These are phyloP conservation scores for Herpailurus yagouaroundi DNA, from an alignment of 2,113 vertebrate genomes.

Conservation along the genomic window DNA sequence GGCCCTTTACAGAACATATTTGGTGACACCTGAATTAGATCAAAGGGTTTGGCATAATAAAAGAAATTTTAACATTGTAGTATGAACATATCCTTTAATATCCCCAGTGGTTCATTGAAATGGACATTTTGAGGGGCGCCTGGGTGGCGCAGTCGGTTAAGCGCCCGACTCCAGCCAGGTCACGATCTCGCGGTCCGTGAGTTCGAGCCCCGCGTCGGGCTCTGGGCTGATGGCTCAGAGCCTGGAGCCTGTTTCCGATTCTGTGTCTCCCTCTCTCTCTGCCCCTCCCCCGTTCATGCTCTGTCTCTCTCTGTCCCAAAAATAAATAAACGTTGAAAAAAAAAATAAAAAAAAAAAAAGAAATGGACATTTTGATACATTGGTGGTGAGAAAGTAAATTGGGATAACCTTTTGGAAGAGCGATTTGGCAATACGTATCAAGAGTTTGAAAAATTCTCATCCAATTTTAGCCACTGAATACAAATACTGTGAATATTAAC, in stretches of 20 bases:
- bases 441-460: neutral
- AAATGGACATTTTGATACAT: neutral
- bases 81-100: neutral
- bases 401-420: neutral
- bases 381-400: neutral
- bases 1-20: neutral
- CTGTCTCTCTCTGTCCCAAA: too few species aligned
- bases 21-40: neutral
- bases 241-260: too few species aligned
- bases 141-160: too few species aligned
- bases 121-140: neutral
- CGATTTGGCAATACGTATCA: neutral
- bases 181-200: too few species aligned
- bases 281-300: too few species aligned
- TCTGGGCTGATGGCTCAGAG: too few species aligned
- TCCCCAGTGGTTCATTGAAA: neutral
- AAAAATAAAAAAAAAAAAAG: too few species aligned
- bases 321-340: too few species aligned
- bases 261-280: too few species aligned
- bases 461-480: neutral
- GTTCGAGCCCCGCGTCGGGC: too few species aligned
- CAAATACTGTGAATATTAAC: neutral
- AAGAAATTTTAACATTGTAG: neutral
- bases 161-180: too few species aligned
- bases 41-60: slow-evolving; percentile 22